These are phyloP conservation scores for Monochamus alternatus DNA, from an alignment of 2,888 invertebrate species.

Conservation along the genomic window DNA sequence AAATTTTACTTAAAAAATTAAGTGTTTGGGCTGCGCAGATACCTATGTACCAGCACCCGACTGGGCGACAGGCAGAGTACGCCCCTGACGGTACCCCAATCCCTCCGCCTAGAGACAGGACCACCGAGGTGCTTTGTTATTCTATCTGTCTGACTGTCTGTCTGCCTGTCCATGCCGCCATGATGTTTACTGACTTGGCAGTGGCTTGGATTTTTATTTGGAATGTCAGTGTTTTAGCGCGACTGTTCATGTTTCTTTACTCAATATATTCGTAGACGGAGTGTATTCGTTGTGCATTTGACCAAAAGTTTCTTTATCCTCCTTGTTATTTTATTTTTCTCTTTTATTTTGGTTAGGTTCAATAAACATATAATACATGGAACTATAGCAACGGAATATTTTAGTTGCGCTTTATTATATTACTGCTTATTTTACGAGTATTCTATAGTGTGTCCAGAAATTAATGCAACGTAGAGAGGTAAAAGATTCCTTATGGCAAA, in stretches of 20 bases:
- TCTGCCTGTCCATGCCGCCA: conserved; percentile 51
- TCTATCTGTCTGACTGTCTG: conserved; percentile 78
- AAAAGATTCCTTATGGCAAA: too few relatives aligned
- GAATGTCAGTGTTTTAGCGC: conserved; percentile 58
- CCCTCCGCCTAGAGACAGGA: conserved; percentile 71
- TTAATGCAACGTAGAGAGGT: too few relatives aligned
- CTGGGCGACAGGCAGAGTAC: conserved; percentile 72
- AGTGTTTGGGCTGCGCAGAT: conserved; percentile 73
- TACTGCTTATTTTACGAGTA: too few relatives aligned
- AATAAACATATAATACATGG: too few relatives aligned
- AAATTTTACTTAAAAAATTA: conserved; percentile 44
- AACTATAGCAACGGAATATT: too few relatives aligned
- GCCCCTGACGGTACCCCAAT: conserved; percentile 71
- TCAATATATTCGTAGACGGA: conserved; percentile 16
- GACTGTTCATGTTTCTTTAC: conserved; percentile 25
- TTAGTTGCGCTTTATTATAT: too few relatives aligned
- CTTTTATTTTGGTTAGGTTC: too few relatives aligned
- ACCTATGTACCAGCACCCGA: conserved; percentile 77
- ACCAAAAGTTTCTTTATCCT: not conserved
- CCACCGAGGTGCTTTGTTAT: conserved; percentile 70
- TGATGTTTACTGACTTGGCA: conserved; percentile 46
- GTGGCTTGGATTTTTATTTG: conserved; percentile 48
- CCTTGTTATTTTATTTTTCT: not conserved
- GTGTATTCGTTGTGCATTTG: conserved; percentile 43
- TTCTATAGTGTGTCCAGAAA: too few relatives aligned